phyloP scores from a whole-genome alignment of 30 jellyfish, hydroid and myxozoan genomes.

The Pelagia noctiluca region DNA sequence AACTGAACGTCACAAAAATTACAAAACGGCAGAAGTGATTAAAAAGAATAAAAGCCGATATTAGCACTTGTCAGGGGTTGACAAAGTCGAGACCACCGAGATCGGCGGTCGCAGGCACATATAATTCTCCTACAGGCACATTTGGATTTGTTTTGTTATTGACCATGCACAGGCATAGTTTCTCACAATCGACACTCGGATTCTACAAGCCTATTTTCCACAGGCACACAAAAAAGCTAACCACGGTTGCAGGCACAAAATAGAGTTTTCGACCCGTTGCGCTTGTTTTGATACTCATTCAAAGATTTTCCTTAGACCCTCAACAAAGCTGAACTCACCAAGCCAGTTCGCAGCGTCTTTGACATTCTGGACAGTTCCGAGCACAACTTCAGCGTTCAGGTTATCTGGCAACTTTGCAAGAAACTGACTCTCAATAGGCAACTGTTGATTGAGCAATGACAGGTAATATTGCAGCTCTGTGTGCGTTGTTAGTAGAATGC shows the following conservation, averaged over 20 bases:
- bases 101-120: background rate
- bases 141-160: too few relatives aligned
- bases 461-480: constrained; percentile 93
- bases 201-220: too few relatives aligned
- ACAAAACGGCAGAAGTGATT: background rate
- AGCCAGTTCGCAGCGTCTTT: constrained; percentile 99
- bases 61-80: background rate
- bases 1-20: background rate
- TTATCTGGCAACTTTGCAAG: constrained; percentile 88
- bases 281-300: too few relatives aligned
- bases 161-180: too few relatives aligned
- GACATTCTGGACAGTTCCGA: constrained; percentile 93
- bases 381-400: constrained; percentile 95
- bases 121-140: too few relatives aligned
- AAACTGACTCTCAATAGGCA: constrained; percentile 98
- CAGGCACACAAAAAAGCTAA: too few relatives aligned
- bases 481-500: constrained; percentile 95
- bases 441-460: constrained; percentile 95
- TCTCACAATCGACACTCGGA: too few relatives aligned
- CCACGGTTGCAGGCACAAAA: too few relatives aligned
- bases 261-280: too few relatives aligned
- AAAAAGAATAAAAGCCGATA: background rate
- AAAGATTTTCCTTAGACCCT: background rate
- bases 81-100: background rate
- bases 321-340: constrained; percentile 50